phyloP scores from a whole-genome alignment of 2,113 vertebrate genomes.

The Poeciliopsis turrubarensis region DNA sequence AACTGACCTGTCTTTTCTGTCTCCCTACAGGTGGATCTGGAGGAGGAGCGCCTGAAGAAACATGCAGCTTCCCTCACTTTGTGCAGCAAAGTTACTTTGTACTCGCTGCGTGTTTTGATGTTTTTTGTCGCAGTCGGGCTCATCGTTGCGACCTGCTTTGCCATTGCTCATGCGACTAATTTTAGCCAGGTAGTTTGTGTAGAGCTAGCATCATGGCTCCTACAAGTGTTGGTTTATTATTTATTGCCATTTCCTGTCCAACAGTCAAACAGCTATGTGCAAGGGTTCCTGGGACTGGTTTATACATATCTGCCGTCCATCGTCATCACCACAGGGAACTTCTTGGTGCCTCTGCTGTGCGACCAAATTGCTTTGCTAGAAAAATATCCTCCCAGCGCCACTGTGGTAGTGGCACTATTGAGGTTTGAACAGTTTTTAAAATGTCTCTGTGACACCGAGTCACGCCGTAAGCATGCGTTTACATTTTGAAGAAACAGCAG shows the following conservation, averaged over 20 bases:
- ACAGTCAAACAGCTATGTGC: not conserved
- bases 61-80: conserved; percentile 72
- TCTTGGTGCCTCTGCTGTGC: conserved; percentile 84
- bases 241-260: conserved; percentile 9
- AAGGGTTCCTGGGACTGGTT: conserved; percentile 72
- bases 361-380: conserved; percentile 80
- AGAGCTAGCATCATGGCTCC: not conserved
- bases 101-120: conserved; percentile 70
- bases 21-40: conserved; percentile 84
- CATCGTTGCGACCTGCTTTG: conserved; percentile 77
- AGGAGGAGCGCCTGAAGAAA: conserved; percentile 79
- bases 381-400: conserved; percentile 79
- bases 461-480: not conserved
- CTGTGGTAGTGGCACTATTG: conserved; percentile 81
- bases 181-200: conserved; percentile 77
- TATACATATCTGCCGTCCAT: conserved; percentile 86
- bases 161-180: conserved; percentile 73
- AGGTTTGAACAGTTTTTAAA: conserved; percentile 42
- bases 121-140: conserved; percentile 73
- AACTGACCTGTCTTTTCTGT: not conserved
- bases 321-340: conserved; percentile 86
- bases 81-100: conserved; percentile 67
- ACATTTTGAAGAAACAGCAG: not conserved
- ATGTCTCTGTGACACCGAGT: not conserved
- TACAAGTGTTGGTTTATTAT: not conserved